Base-by-base conservation (phyloP, 2,888 invertebrate species). In the Drosophila setosimentum region DNA sequence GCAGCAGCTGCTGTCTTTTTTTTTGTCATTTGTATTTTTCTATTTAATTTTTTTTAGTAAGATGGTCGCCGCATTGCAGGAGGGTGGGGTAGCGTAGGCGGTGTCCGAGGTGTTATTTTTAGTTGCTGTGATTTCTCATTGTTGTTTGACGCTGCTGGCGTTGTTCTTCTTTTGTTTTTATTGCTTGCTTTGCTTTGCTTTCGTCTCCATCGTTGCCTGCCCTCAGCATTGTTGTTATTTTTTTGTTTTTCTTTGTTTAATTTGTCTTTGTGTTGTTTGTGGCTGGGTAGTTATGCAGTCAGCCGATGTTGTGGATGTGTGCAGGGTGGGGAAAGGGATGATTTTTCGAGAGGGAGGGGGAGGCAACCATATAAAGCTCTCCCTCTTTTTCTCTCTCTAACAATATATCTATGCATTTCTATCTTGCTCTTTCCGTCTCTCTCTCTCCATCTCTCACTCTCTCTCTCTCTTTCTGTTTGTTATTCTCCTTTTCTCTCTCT, bases 171-270 rank as follows among this genome's bases (percentile, higher is more conserved):
- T 37, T 30, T 51, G 55, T 29, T 42, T 35, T 32, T 54, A 63
- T 55, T 59, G 53, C 11, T 18, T 55, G n/a, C 32, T 35, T 40
- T 35, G 18, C 37, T 57, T 58, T 53, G 69, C 48, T 58, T 42
- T 29, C 58, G 55, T 37, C 45, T 45, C 45, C 45, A 45, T 58
- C 45, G 53, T 54, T 45, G 45, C 45, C 45, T 67, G 69, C 59
- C 60, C 61, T 50, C 84, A 59, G 64, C 58, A 2, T 45, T 45
- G 2, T 50, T 63, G 73, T 69, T 72, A 73, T 45, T 45, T 45
- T 45, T 45, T 82, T 85, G 85, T 78, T 80, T 87, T 82, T 85
- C 84, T 82, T 85, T 87, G 86, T 85, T 85, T 85, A 82, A 85
- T 85, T 80, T 82, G 88, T 80, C 86, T 87, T 85, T 87, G 80